These are phyloP conservation scores for Furcifer pardalis DNA, from an alignment of 2,797 vertebrate genomes.

Conservation along the genomic window DNA sequence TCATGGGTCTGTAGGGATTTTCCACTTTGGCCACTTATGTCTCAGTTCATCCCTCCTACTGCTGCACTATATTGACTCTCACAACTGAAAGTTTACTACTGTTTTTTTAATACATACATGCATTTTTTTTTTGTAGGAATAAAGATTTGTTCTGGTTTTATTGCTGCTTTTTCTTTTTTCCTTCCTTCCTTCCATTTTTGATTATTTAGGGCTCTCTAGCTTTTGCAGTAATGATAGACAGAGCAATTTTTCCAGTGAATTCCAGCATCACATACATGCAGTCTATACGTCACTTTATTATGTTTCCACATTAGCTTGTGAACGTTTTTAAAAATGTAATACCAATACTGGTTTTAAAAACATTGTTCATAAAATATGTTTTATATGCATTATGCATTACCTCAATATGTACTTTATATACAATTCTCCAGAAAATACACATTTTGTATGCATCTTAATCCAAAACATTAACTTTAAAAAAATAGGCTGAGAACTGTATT, in stretches of 20 bases:
- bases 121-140: conserved; percentile 1
- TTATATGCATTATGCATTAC: too few relatives aligned
- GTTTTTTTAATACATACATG: not conserved
- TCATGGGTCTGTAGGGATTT: not conserved
- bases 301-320: too few relatives aligned
- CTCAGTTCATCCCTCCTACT: not conserved
- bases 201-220: not conserved
- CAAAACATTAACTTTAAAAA: too few relatives aligned
- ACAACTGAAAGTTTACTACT: not conserved
- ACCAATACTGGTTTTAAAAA: too few relatives aligned
- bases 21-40: not conserved
- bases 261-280: not conserved
- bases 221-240: not conserved
- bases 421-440: not conserved
- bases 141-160: not conserved
- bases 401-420: not conserved
- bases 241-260: not conserved
- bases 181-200: too few relatives aligned
- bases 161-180: not conserved
- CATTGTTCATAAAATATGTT: too few relatives aligned
- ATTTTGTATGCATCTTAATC: not conserved
- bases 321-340: too few relatives aligned
- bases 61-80: not conserved
- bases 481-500: not conserved
- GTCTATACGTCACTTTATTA: too few relatives aligned